phyloP scores from a whole-genome alignment of 1,140 invertebrate species.

The Aphelinus certus region DNA sequence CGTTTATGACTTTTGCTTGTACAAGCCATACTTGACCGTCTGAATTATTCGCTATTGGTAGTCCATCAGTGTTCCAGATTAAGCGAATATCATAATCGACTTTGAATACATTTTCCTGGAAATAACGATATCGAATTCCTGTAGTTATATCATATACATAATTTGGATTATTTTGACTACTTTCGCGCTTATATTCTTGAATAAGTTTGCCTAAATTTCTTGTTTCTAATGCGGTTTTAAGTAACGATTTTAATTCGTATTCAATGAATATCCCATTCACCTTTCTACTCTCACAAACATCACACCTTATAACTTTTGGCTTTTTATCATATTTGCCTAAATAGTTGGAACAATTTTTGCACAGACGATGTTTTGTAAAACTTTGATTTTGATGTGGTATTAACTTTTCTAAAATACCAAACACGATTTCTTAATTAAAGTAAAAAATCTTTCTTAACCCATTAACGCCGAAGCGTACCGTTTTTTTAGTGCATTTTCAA shows the following conservation, averaged over 20 bases:
- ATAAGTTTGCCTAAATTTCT: no score
- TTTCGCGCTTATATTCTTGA: no score
- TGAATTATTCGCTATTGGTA: conserved; percentile 7
- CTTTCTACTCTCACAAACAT: neutral
- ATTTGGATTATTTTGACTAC: neutral
- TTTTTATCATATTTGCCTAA: neutral
- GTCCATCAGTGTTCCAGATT: neutral
- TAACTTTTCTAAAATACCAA: neutral
- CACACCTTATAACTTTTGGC: neutral
- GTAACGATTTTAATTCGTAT: neutral
- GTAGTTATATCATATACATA: neutral
- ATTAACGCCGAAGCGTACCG: no score
- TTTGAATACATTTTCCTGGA: neutral
- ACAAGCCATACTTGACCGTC: conserved; percentile 1
- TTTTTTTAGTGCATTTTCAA: no score
- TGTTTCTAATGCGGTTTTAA: neutral
- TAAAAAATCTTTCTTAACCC: no score
- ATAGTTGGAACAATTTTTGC: neutral
- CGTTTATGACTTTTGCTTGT: neutral
- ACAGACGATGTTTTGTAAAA: neutral
- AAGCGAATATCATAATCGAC: neutral
- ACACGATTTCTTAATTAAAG: neutral
- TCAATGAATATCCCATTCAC: neutral
- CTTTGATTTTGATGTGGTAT: neutral
- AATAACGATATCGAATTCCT: neutral